Base-by-base conservation (phyloP, 2,797 vertebrate genomes). In the Botia kubotai region DNA sequence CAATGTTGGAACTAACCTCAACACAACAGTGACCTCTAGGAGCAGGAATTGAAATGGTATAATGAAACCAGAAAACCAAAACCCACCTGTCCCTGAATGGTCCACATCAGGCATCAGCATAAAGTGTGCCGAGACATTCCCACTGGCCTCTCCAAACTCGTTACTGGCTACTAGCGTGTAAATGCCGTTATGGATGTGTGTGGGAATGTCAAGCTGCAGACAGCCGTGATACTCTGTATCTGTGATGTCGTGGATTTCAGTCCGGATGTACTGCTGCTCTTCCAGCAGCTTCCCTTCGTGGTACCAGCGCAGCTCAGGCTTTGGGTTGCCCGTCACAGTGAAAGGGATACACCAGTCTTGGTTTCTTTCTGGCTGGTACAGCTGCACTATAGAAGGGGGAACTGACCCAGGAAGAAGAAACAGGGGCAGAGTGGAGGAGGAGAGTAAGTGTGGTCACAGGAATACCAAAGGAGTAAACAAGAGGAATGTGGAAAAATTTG, bases 281-380 rank as follows among this genome's bases (percentile, higher is more conserved):
- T 94, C 90, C 78, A 99, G 88, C 13, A 92, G 88, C 80, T 82
- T 69, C 82, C 96, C 95, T 11, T 96, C 88, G 66, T 97, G 95
- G 90, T 96, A 97, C 98, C 98, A 99, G 90, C 94, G 93, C 87
- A 99, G 87, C 53, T 93, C 88, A 1, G 97, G 97, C 81, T 95
- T 94, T 75, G 98, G 98, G 88, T 99, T 99, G 67, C 97, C 97
- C 2, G 91, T 96, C 91, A 99, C 96, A 86, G 94, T 97, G 94
- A 99, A 99, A 68, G 97, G 96, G 90, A 99, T 99, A 92, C 97
- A 99, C 98, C 98, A 99, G 91, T 97, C 95, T 89, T 98, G 97
- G 92, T 96, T 93, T 65, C 90, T 92, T 86, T 93, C 92, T 1
- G 98, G 96, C 88, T 87, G 89, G 87, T 96, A 92, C 87, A 99